Conservation (phyloP, 2,113 vertebrate genomes). For the Pluvianellus socialis region DNA sequence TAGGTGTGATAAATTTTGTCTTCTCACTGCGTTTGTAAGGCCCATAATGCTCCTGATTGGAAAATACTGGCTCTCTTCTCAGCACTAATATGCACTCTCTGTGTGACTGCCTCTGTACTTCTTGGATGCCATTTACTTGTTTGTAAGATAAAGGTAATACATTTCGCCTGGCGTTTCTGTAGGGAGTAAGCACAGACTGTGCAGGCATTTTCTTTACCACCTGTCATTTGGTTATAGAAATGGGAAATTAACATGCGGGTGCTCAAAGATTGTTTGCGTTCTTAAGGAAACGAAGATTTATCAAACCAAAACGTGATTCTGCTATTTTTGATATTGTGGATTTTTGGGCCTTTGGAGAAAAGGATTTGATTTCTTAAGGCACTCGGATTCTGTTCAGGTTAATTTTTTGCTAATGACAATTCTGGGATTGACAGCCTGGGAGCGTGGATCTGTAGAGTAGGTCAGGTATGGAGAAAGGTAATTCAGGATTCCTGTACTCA, state of each 20-base stretch:
- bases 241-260: neutral
- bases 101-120: neutral
- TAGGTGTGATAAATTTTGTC: neutral
- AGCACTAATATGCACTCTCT: neutral
- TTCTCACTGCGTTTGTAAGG: neutral
- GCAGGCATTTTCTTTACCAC: neutral
- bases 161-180: neutral
- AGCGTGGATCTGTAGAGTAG: neutral
- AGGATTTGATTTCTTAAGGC: neutral
- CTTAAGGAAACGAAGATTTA: neutral
- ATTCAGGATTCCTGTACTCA: neutral
- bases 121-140: neutral
- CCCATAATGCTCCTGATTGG: neutral
- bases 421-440: too few species aligned
- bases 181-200: neutral
- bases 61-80: neutral
- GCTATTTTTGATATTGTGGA: neutral
- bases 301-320: neutral
- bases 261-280: neutral
- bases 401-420: too few species aligned
- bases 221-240: neutral
- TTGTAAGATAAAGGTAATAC: neutral
- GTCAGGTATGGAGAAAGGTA: neutral
- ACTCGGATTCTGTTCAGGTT: neutral
- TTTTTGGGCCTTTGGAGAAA: neutral